Conservation (phyloP, 2,113 vertebrate species). For the Cyprinus carpio region DNA sequence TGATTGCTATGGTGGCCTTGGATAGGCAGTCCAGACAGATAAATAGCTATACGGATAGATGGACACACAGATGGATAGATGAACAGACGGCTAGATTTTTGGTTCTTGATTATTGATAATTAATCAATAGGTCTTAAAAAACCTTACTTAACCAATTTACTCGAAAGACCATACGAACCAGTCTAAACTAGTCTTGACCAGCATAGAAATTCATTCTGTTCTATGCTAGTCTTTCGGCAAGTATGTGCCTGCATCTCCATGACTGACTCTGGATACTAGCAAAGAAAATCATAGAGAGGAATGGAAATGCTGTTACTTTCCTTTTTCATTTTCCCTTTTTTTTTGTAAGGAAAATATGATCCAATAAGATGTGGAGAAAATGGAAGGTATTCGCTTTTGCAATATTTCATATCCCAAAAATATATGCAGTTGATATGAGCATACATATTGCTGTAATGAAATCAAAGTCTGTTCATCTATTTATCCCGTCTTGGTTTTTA, state of each 20-base stretch:
- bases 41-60: neutral
- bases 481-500: neutral
- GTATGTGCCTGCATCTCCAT: neutral
- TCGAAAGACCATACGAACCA: neutral
- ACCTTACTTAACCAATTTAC: neutral
- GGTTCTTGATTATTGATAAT: neutral
- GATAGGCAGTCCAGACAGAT: neutral
- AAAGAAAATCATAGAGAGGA: neutral
- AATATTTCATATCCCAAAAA: slow-evolving; percentile 15
- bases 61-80: neutral
- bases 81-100: neutral
- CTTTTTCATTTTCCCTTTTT: neutral
- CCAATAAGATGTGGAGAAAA: neutral
- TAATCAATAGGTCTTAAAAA: neutral
- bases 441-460: neutral
- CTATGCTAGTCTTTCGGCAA: neutral
- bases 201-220: neutral
- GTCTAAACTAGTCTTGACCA: neutral
- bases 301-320: slow-evolving; percentile 10
- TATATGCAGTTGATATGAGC: neutral
- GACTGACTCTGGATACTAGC: neutral
- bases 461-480: slow-evolving; percentile 11
- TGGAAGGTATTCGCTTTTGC: slow-evolving; percentile 5
- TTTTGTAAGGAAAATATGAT: neutral
- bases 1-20: neutral